Base-by-base conservation (phyloP, 2,888 invertebrate species). In the Dendrolimus pini region DNA sequence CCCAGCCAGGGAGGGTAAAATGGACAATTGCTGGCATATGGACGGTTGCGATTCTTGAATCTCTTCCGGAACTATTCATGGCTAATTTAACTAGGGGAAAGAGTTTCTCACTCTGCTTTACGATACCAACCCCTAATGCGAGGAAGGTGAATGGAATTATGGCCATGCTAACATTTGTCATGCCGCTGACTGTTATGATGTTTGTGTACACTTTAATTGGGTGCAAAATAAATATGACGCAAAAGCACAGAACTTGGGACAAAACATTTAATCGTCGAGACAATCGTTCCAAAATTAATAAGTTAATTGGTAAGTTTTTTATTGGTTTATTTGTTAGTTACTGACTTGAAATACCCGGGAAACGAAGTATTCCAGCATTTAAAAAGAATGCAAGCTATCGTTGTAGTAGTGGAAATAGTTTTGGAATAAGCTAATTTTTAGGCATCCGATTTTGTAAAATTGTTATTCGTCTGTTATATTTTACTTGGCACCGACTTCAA, bases 151-250 rank as follows among this genome's bases (percentile, higher is more conserved):
- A 61, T 18, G 69, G 61, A 54, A 61, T 63, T 10, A 57, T 41
- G 42, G 69, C 61, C 0, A 54, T 75, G 10, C 52, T 68, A 30
- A 71, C 67, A 0, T 75, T 75, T 30, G 57, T 69, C 7, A 55
- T 75, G 41, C 75, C 76, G 1, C 55, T 75, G 42, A 52, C 53
- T 9, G 70, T 74, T 1, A 70, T 75, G 63, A 61, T 62, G 8
- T 72, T 65, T 41, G 69, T 71, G 0, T 71, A 75, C 14, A 59
- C 66, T 9, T 71, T 68, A 69, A 74, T 75, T 59, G 71, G 66
- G 9, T 61, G 67, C 1, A 70, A 64, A 65, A 61, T 76, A 1
- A 76, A 71, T 18, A 58, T 65, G n/a, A 66, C 57, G 12, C 66
- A 65, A 14, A 65, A 65, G 58, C 59, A 56, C 41, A 61, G 65